Base-by-base conservation (phyloP, 30 jellyfish, hydroid and myxozoan genomes). In the Pelagia noctiluca region DNA sequence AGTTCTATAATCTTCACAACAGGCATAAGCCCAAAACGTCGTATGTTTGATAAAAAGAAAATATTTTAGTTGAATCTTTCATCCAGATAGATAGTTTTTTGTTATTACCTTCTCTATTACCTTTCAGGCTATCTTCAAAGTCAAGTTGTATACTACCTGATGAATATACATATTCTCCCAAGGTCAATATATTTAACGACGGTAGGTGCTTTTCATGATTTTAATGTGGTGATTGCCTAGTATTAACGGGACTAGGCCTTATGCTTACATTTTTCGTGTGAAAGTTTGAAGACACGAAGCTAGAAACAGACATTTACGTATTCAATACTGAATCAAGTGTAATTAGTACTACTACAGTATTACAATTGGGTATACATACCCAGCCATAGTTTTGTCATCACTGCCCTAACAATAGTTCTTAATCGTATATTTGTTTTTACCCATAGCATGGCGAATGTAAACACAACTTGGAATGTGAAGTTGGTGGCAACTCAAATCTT, bases 401-500 rank as follows among this genome's bases (percentile, higher is more conserved):
- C n/a, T n/a, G n/a, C n/a, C n/a, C n/a, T n/a, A n/a, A n/a, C n/a
- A n/a, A n/a, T n/a, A n/a, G n/a, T n/a, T n/a, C n/a, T n/a, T n/a
- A n/a, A n/a, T n/a, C n/a, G n/a, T 16, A 23, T 61, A 11, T 52
- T 52, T 22, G 28, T 57, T 11, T 83, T 71, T 5, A 10, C 68
- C 36, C 38, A 2, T 62, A 92, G 98, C 98, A 92, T 52, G 98
- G 98, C 16, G 98, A 92, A 63, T 92, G 98, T 50, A 84, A 80
- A 26, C 90, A 92, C 69, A 92, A 92, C 37, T 75, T 92, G 24
- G 86, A 86, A 34, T 48, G 89, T 57, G 97, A 92, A 54, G 91
- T 92, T 31, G 98, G 98, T 30, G 98, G 98, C 1, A 71, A 79
- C 28, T 86, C 97, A 48, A 85, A 89, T 24, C 83, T 92, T 32